Evolutionary conservation across 64 coral and sea anemone genomes (phyloP), one percentile per base, ranked within the genome.

Genomic region (Trachythela sp.): DNA sequence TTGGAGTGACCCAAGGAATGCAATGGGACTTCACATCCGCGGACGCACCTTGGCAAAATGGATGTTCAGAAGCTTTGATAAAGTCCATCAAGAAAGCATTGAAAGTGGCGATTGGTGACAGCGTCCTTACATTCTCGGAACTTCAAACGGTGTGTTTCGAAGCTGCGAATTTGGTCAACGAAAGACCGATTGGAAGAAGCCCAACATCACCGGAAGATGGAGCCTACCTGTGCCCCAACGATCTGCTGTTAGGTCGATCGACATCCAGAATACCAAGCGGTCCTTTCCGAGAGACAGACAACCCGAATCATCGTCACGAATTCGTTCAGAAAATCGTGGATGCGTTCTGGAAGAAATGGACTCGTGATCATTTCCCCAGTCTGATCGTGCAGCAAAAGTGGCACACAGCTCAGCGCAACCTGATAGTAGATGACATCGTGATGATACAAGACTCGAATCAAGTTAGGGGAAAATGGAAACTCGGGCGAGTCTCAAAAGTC

Each of bases 11-110:
- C 20, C 67, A 92, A 88, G 71, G 86, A 20, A 37, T 92, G 22
- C 42, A 87, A 60, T 92, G 91, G 87, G 34, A 45, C 0, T 92
- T 92, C 32, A 40, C 91, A 10, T 14, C 91, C 70, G 91, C 91
- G 22, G 54, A 92, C n/a, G 91, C 91, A 52, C 86, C 86, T 33
- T 89, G 91, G 91, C 86, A 92, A 39, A 92, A 88, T 29, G 90
- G 90, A 45, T 24, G 72, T 27, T 87, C 77, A 2, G 87, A 92
- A 35, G 48, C 91, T 18, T 83, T 92, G 34, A 32, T 92, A 20
- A 92, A 85, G 88, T 89, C 91, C 26, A 35, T 88, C 54, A 92
- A 92, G 50, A 59, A 36, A 84, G 91, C 91, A 14, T 37, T 92
- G 39, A 88, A n/a, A n/a, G n/a, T n/a, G n/a, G n/a, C n/a, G n/a